These are phyloP conservation scores for Etheostoma cragini DNA, from an alignment of 2,113 vertebrate genomes.

Conservation along the genomic window DNA sequence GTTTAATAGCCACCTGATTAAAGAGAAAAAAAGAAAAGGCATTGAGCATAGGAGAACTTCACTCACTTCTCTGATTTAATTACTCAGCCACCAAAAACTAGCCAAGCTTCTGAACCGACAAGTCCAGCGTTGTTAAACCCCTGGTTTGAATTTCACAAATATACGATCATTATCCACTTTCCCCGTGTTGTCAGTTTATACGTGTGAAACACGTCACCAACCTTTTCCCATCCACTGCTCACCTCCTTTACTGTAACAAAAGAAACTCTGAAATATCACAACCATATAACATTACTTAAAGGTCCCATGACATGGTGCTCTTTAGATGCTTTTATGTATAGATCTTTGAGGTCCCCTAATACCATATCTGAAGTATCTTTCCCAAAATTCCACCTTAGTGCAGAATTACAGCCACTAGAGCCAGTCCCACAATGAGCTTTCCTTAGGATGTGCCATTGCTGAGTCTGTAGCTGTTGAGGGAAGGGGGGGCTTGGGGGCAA, in stretches of 20 bases:
- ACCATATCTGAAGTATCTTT: no score
- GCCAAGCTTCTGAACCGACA: constrained; percentile 68
- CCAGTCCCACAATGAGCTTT: no score
- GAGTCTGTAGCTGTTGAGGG: no score
- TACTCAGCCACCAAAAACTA: constrained; percentile 73
- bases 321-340: no score
- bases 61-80: constrained; percentile 78
- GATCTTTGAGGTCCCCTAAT: no score
- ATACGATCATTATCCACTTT: constrained; percentile 74
- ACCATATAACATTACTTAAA: not conserved
- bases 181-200: constrained; percentile 51
- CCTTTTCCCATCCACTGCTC: not conserved
- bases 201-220: constrained; percentile 17
- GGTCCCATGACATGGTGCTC: no score
- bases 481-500: no score
- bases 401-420: no score
- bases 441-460: no score
- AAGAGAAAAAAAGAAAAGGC: constrained; percentile 77
- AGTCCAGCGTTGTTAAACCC: constrained; percentile 54
- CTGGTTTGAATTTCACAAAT: constrained; percentile 70
- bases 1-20: constrained; percentile 83
- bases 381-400: no score
- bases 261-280: constrained; percentile 17
- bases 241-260: constrained; percentile 17
- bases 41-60: constrained; percentile 75